Percentiles rank a stretch among this genome's conserved stretches.
phyloP scores from a whole-genome alignment of 2,113 vertebrate genomes.

The Vicugna pacos region DNA sequence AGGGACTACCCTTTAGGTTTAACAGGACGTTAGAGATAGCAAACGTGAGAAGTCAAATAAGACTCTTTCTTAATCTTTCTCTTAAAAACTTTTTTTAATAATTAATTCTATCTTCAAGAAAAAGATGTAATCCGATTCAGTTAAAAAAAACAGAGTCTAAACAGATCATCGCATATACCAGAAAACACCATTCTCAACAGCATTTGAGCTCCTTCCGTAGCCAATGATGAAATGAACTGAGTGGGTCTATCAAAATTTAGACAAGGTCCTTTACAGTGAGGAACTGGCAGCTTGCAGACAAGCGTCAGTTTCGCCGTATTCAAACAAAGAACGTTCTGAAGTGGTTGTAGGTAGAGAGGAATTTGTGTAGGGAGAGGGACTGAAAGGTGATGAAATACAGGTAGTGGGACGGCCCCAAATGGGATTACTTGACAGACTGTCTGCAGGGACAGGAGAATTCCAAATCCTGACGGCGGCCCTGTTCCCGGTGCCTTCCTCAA shows the following conservation, averaged over 20 bases:
- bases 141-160: not conserved
- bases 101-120: not conserved
- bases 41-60: not conserved
- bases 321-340: not conserved
- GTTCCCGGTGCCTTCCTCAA: accelerated
- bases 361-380: accelerated
- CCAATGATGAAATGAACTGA: not conserved
- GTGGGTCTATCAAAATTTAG: not conserved
- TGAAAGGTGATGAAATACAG: not conserved
- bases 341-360: not conserved
- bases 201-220: not conserved
- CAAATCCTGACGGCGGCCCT: no score
- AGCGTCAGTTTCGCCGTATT: not conserved
- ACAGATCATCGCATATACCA: not conserved
- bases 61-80: not conserved
- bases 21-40: not conserved
- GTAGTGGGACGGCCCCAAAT: accelerated
- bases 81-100: not conserved
- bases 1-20: not conserved
- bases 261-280: not conserved
- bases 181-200: not conserved
- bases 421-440: not conserved
- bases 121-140: not conserved
- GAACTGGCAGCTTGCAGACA: not conserved
- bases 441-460: not conserved